phyloP scores from a whole-genome alignment of 2,888 invertebrate genomes.

The Drosophila mettleri region DNA sequence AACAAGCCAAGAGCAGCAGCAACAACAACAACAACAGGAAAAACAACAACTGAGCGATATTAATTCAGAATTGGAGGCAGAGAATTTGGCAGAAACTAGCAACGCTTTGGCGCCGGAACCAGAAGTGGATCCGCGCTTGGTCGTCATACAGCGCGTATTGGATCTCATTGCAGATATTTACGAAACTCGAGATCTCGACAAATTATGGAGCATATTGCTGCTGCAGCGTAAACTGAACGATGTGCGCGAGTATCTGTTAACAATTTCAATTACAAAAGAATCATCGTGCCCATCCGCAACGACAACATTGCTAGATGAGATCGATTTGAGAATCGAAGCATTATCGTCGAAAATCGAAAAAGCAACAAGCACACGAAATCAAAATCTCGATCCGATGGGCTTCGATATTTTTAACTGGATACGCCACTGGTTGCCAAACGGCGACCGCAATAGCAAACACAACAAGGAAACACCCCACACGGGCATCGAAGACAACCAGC shows the following conservation, averaged over 20 bases:
- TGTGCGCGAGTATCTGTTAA: constrained; percentile 38
- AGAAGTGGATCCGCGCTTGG: constrained; percentile 26
- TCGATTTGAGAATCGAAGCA: constrained; percentile 21
- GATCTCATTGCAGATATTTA: constrained; percentile 29
- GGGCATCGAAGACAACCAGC: neutral
- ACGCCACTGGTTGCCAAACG: constrained; percentile 51
- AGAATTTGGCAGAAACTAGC: neutral
- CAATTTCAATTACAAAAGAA: neutral
- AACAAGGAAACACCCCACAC: constrained; percentile 44
- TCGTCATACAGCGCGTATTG: constrained; percentile 21
- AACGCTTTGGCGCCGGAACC: neutral
- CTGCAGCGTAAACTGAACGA: constrained; percentile 34
- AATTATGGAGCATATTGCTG: constrained; percentile 17
- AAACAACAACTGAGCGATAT: neutral
- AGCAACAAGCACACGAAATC: neutral
- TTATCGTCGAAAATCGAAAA: constrained; percentile 12
- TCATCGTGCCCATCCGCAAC: neutral
- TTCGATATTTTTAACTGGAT: constrained; percentile 76
- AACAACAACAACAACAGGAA: constrained; percentile 5
- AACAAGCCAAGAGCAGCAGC: neutral
- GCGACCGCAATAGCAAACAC: constrained; percentile 38
- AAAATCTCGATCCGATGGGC: constrained; percentile 77
- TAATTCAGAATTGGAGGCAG: neutral
- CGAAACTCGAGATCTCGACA: neutral
- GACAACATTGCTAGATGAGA: constrained; percentile 3